Base-by-base conservation (phyloP, 2,113 vertebrate species). In the Etia nguti region DNA sequence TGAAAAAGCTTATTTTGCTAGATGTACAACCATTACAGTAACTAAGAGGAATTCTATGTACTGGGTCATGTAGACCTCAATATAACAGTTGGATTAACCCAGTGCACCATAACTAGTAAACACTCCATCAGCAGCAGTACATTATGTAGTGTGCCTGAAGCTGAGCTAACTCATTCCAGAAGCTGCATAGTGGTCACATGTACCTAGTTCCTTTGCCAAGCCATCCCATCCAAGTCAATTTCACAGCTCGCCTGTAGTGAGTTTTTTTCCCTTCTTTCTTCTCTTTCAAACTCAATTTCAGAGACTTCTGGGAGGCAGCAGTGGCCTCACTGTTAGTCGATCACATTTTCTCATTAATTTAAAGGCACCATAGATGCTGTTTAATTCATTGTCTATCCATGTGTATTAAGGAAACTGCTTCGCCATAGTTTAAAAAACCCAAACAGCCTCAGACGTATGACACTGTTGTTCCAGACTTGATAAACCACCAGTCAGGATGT, bases 321-420 rank as follows among this genome's bases (percentile, higher is more conserved):
- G 89, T 77, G 68, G 87, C 92, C 89, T 92, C 86, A 55, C 79
- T 86, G 90, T 90, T 90, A 93, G 93, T 93, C 89, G 82, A 96
- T 96, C 94, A 91, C 87, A 93, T 95, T 95, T 96, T 93, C 90
- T 94, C 93, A 94, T 96, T 95, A 91, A 96, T 95, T 93, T 92
- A 93, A 92, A 93, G 90, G 81, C 68, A 38, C 84, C 52, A 36
- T 89, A 90, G 94, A 95, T 94, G 93, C 90, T 82, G 65, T 95
- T 96, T 94, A 93, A 95, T 95, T 93, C 90, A 82, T 82, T 88
- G 91, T 90, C 93, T 73, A 87, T 93, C 93, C 79, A 52, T 80
- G 84, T 81, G 92, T 87, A 95, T 96, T 95, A 95, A 81, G 84
- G 87, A 86, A 90, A 86, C 65, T 57, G 89, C 83, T 90, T 90